A percentile compares a stretch with the other conserved stretches of the same genome.
Evolutionary conservation across 2,113 vertebrate species (phyloP).

Genomic region (Ranitomeya imitator): DNA sequence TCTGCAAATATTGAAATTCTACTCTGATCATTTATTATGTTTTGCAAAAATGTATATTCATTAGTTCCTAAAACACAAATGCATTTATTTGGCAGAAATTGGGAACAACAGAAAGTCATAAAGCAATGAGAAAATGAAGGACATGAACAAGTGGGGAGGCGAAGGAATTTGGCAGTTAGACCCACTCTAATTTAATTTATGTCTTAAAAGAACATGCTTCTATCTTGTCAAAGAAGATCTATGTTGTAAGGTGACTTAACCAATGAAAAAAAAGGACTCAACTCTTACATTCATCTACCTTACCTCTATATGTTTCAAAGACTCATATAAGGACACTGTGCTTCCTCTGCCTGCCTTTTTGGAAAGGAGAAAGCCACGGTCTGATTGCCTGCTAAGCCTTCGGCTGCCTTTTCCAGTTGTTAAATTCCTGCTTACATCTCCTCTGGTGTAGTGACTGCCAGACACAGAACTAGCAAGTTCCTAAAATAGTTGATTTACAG

Average conservation of each 20-base stretch:
- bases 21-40: not conserved
- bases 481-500: not conserved
- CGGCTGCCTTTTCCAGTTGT: conserved; percentile 45
- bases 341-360: conserved; percentile 59
- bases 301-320: conserved; percentile 62
- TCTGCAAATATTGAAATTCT: too few species aligned
- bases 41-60: not conserved
- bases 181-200: too few species aligned
- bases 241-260: too few species aligned
- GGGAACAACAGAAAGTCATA: too few species aligned
- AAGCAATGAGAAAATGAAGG: too few species aligned
- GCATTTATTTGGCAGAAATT: too few species aligned
- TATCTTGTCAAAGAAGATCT: too few species aligned
- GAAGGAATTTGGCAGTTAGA: too few species aligned
- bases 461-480: conserved; percentile 43
- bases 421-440: conserved; percentile 32
- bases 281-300: conserved; percentile 10
- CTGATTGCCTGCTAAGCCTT: conserved; percentile 41
- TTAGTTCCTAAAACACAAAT: not conserved
- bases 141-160: too few species aligned
- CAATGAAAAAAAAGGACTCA: not conserved
- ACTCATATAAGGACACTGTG: conserved; percentile 58
- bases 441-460: conserved; percentile 48
- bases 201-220: too few species aligned
- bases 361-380: conserved; percentile 57